These are phyloP conservation scores for Carlito syrichta DNA, from an alignment of 2,113 vertebrate genomes.

Conservation along the genomic window DNA sequence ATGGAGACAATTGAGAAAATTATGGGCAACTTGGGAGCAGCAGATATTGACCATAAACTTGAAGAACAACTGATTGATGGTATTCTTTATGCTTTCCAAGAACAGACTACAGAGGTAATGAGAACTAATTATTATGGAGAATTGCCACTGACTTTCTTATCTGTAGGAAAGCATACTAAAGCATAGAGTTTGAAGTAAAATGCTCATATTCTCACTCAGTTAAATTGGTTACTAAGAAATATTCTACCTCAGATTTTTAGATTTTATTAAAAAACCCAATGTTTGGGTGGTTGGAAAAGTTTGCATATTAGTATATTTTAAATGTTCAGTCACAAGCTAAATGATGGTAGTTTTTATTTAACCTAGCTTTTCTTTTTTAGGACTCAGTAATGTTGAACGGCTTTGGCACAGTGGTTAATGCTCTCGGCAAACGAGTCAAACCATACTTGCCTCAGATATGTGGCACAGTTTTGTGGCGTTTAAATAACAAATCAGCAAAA, in stretches of 20 bases:
- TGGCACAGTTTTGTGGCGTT: conserved; percentile 97
- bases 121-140: not conserved
- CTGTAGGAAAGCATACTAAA: not conserved
- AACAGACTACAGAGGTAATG: conserved; percentile 97
- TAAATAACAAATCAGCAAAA: conserved; percentile 99
- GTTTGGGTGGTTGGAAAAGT: not conserved
- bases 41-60: conserved; percentile 98
- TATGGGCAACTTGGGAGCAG: conserved; percentile 98
- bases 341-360: not conserved
- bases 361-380: conserved; percentile 73
- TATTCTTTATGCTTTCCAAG: conserved; percentile 98
- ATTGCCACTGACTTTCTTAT: not conserved
- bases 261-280: not conserved
- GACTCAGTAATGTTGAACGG: conserved; percentile 99
- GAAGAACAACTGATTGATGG: conserved; percentile 99
- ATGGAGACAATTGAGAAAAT: conserved; percentile 99
- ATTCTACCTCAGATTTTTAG: not conserved
- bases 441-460: conserved; percentile 99
- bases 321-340: not conserved
- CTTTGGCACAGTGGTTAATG: conserved; percentile 98
- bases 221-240: not conserved
- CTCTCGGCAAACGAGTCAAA: conserved; percentile 97
- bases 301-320: not conserved
- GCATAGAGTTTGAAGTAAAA: not conserved
- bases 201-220: not conserved